These are phyloP conservation scores for Prolemur simus DNA, from an alignment of 2,113 vertebrate species.

Conservation along the genomic window DNA sequence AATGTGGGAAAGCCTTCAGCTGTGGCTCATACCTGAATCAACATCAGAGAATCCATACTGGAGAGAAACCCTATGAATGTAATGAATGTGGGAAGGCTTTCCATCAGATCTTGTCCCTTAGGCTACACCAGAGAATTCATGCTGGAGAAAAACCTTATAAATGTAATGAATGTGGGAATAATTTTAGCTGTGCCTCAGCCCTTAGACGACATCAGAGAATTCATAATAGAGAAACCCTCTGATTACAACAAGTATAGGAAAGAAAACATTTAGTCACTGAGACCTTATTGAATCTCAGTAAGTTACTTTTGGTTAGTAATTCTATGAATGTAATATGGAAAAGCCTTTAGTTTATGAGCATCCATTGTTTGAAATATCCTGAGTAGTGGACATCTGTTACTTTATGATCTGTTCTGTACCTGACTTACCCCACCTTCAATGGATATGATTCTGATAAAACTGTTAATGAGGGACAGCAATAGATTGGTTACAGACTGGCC, in stretches of 20 bases:
- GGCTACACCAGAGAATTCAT: slow-evolving; percentile 76
- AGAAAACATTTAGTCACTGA: slow-evolving; percentile 22
- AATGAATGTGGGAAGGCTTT: slow-evolving; percentile 77
- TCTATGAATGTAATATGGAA: slow-evolving; percentile 16
- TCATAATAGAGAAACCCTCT: slow-evolving; percentile 61
- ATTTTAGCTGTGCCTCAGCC: slow-evolving; percentile 60
- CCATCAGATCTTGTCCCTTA: slow-evolving; percentile 75
- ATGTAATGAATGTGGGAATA: slow-evolving; percentile 65
- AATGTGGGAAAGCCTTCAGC: slow-evolving; percentile 70
- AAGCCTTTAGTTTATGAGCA: background rate
- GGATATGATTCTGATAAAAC: background rate
- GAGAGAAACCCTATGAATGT: slow-evolving; percentile 76
- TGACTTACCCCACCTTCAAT: background rate
- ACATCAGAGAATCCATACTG: slow-evolving; percentile 76
- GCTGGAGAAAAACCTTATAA: slow-evolving; percentile 60
- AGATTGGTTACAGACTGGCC: background rate
- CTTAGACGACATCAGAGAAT: slow-evolving; percentile 64
- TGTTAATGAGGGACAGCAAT: background rate
- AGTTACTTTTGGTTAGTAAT: slow-evolving; percentile 29
- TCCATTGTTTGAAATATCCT: slow-evolving; percentile 35
- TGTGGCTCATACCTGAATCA: slow-evolving; percentile 73
- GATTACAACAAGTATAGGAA: slow-evolving; percentile 26
- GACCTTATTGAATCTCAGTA: slow-evolving; percentile 20
- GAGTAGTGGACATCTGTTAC: background rate
- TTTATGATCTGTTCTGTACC: background rate